Evolutionary conservation across 2,113 vertebrate genomes (phyloP), one percentile per base, ranked within the genome.

Genomic region (Amblyopsis rosae): DNA sequence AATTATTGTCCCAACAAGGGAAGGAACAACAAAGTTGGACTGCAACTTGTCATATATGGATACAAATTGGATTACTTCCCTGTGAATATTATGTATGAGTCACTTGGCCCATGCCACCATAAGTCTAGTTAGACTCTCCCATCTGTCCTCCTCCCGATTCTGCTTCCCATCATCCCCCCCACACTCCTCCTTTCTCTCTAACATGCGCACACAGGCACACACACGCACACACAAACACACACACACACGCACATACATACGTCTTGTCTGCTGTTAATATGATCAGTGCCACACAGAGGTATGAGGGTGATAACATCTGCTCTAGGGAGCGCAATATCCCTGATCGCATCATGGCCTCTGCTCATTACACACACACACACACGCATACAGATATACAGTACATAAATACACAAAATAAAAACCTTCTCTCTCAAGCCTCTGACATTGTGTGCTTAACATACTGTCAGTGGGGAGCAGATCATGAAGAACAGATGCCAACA

Each of bases 291-390:
- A 46, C 77, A 70, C 62, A 3, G 69, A 79, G 85, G 77, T 73
- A 65, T 79, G 73, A 82, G 71, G 79, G 79, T 84, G 82, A 83
- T 67, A 87, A 88, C 85, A 89, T 88, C 86, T 88, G 87, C 73
- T 87, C 73, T 53, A 11, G 82, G 81, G 89, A 85, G 76, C 64
- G 74, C 61, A 67, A 85, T 81, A 80, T 87, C 87, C 87, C 86
- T 87, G 86, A 89, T 88, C 79, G 41, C 78, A 84, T 83, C 82
- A 82, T 61, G 69, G 72, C 64, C 77, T 63, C 62, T 51, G 77
- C 82, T 88, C 81, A 87, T 90, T 88, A 16, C 58, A 17, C 50
- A 66, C 46, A 71, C 32, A 53, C 59, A 69, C 2, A 50, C 62
- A 65, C 61, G 62, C 17, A 26, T 35, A 19, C 33, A 17, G 33